Evolutionary conservation across 1,140 invertebrate genomes (phyloP), one percentile per base, ranked within the genome.

Genomic region (Lepidotrigona ventralis): DNA sequence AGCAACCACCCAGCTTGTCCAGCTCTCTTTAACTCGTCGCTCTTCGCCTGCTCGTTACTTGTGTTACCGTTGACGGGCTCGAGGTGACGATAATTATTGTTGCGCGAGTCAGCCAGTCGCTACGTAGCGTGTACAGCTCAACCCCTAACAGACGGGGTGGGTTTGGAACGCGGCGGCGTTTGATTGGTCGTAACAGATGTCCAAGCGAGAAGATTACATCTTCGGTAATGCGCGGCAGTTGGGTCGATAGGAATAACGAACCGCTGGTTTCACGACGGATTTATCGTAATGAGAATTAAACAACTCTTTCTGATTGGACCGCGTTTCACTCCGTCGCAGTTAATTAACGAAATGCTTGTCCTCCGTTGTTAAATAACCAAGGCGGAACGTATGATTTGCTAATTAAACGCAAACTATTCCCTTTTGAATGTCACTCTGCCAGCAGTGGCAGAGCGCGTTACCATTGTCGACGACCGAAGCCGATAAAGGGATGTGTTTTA

Each of bases 71-170:
- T 56, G 33, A 46, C 21, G 33, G 23, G 11, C 66, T 46, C n/a
- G 39, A 79, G 56, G 33, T 39, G 53, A 70, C 66, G 66, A 79
- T 79, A 79, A 79, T 79, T 79, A 69, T 79, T 58, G 68, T 58
- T 26, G 51, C 1, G n/a, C 23, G 63, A 77, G 4, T 51, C 39
- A n/a, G 23, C 1, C 39, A 51, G 23, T n/a, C 39, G 39, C 0
- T 11, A 23, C 9, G 17, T 9, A 74, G 12, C 54, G 23, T 8
- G 39, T 46, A 75, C 15, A 39, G 33, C 9, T 75, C 33, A 46
- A 75, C 56, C 56, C 54, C 60, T 63, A n/a, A 46, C 33, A 23
- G 9, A 12, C 29, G 51, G 46, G 11, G 51, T 53, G 71, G 19
- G 26, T 73, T 73, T 54, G 17, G 19, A 19, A 26, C 4, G 46